Evolutionary conservation across 2,113 vertebrate species (phyloP).

Genomic region (Muscicapa adusta): DNA sequence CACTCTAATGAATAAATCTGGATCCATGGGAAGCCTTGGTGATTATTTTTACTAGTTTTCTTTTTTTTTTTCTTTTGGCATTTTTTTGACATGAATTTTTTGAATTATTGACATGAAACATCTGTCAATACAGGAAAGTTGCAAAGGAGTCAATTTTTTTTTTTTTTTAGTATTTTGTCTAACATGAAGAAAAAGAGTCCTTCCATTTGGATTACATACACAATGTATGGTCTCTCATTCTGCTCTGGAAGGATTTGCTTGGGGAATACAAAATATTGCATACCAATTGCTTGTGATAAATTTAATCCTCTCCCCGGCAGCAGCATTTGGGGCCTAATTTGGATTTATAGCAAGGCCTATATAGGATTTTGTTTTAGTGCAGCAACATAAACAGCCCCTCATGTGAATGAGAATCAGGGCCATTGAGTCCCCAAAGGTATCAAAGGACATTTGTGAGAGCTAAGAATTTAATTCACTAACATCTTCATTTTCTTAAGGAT

Average conservation of each 20-base stretch:
- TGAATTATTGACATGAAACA: too few species aligned
- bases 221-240: neutral
- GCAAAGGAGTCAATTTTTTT: neutral
- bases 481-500: neutral
- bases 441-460: neutral
- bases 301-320: constrained; percentile 18
- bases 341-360: neutral
- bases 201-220: neutral
- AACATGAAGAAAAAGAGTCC: neutral
- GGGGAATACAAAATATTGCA: neutral
- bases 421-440: neutral
- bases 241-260: neutral
- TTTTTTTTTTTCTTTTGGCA: neutral
- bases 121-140: neutral
- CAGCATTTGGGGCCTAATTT: neutral
- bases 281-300: neutral
- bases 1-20: neutral
- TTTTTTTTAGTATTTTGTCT: neutral
- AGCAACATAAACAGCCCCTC: neutral
- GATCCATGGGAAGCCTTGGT: neutral
- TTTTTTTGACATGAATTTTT: neutral
- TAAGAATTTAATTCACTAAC: neutral
- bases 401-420: neutral
- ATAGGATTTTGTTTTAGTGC: neutral
- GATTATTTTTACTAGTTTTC: neutral